Evolutionary conservation across 2,888 invertebrate genomes (phyloP).

Genomic region (Entomobrya proxima): DNA sequence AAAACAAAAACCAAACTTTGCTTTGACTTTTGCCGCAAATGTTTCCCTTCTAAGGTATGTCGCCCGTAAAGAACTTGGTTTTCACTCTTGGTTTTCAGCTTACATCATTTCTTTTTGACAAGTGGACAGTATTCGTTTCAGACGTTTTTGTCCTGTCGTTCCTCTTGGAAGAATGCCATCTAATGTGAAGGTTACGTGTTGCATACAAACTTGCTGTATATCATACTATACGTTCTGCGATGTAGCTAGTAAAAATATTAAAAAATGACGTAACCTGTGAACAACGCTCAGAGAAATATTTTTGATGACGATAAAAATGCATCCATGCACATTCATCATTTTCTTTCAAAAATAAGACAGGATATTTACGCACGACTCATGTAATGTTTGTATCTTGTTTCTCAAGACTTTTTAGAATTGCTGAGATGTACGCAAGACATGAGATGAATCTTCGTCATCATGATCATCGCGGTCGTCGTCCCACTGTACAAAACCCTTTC

Average conservation of each 20-base stretch:
- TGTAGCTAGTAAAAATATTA: neutral
- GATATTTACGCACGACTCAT: neutral
- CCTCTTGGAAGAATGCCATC: constrained; percentile 45
- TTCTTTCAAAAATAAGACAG: neutral
- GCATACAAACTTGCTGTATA: neutral
- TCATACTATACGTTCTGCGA: neutral
- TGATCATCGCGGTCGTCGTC: neutral
- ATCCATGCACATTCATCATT: constrained; percentile 59
- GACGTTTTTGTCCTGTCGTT: constrained; percentile 23
- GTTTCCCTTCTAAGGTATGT: constrained; percentile 56
- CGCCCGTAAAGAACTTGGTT: too few species aligned
- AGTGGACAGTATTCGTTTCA: constrained; percentile 51
- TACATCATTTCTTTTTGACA: constrained; percentile 53
- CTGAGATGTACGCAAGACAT: neutral
- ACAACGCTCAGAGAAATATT: neutral
- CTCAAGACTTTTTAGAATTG: constrained; percentile 3
- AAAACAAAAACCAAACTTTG: constrained; percentile 41
- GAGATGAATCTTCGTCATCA: constrained; percentile 6
- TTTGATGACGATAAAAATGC: constrained; percentile 34
- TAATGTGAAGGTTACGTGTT: neutral
- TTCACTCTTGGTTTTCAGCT: constrained; percentile 61
- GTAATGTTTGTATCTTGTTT: neutral
- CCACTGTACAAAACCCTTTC: neutral
- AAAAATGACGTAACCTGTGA: neutral
- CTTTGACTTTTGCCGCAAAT: constrained; percentile 51